These are phyloP conservation scores for Nasonia giraulti DNA, from an alignment of 1,140 invertebrate species.

Conservation along the genomic window DNA sequence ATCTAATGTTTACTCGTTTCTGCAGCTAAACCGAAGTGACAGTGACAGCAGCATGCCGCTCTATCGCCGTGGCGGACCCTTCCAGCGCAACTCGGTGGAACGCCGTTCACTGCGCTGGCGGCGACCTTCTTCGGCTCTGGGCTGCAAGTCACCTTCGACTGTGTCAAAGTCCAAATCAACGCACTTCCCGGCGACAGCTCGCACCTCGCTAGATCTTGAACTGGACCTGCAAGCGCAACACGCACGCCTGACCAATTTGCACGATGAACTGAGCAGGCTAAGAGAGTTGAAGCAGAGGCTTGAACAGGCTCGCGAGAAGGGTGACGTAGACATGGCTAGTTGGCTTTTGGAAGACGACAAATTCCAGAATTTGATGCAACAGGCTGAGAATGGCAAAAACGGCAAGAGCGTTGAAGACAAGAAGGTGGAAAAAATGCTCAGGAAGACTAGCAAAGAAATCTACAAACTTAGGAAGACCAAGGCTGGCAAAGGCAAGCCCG, in stretches of 20 bases:
- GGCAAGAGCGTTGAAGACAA: conserved; percentile 83
- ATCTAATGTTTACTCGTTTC: conserved; percentile 56
- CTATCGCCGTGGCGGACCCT: conserved; percentile 86
- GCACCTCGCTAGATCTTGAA: conserved; percentile 94
- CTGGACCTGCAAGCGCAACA: conserved; percentile 93
- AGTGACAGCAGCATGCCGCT: conserved; percentile 97
- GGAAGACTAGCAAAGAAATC: conserved; percentile 91
- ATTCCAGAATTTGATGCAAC: conserved; percentile 85
- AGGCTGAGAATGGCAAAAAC: conserved; percentile 77
- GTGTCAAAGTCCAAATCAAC: conserved; percentile 68
- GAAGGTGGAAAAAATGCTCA: conserved; percentile 86
- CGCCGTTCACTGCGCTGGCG: conserved; percentile 89
- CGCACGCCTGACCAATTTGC: conserved; percentile 85
- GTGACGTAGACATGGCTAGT: conserved; percentile 85
- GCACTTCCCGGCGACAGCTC: conserved; percentile 78
- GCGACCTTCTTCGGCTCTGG: conserved; percentile 72
- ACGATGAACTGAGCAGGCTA: conserved; percentile 88
- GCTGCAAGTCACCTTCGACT: conserved; percentile 67
- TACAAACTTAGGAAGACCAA: conserved; percentile 91
- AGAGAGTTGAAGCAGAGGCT: conserved; percentile 85
- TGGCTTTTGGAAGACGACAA: conserved; percentile 92
- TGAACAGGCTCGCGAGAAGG: conserved; percentile 84
- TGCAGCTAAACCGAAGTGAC: conserved; percentile 93
- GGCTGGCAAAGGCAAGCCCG: conserved; percentile 91
- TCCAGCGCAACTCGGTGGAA: conserved; percentile 92